Conservation (phyloP, 2,113 vertebrate species). For the Chamaetylas fuelleborni region DNA sequence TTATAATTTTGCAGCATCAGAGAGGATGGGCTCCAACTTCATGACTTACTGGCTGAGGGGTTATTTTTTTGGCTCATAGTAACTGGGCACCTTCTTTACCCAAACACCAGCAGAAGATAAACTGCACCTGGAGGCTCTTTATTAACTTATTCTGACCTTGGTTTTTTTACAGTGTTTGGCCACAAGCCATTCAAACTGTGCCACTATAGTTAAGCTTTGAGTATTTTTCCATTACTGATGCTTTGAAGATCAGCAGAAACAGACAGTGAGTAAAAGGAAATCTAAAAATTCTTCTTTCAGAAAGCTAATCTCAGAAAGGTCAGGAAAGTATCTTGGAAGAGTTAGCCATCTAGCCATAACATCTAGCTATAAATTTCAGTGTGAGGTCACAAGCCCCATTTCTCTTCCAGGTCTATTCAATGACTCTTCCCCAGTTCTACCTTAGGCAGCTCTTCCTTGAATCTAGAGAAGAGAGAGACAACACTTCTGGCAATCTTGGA, state of each 20-base stretch:
- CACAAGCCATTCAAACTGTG: background rate
- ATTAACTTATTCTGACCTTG: slow-evolving; percentile 30
- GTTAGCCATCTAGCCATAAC: background rate
- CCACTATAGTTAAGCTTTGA: background rate
- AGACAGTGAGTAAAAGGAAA: background rate
- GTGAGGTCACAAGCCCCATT: background rate
- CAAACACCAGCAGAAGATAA: slow-evolving; percentile 35
- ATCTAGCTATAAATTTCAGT: background rate
- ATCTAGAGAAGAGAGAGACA: background rate
- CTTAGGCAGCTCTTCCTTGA: background rate
- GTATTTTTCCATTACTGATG: background rate
- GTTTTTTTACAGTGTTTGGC: slow-evolving; percentile 4
- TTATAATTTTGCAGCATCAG: background rate
- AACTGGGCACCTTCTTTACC: background rate
- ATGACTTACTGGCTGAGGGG: background rate
- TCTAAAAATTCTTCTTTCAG: background rate
- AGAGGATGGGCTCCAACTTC: background rate
- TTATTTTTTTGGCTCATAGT: background rate
- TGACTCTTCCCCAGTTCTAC: background rate
- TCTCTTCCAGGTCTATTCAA: background rate
- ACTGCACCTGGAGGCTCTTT: slow-evolving; percentile 3
- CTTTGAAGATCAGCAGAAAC: background rate
- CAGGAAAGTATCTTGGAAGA: background rate
- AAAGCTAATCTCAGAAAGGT: background rate
- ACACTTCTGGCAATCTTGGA: background rate